A percentile compares a stretch with the other conserved stretches of the same genome.
Conservation (phyloP, 1,140 invertebrate genomes). For the Ephestia elutella region DNA sequence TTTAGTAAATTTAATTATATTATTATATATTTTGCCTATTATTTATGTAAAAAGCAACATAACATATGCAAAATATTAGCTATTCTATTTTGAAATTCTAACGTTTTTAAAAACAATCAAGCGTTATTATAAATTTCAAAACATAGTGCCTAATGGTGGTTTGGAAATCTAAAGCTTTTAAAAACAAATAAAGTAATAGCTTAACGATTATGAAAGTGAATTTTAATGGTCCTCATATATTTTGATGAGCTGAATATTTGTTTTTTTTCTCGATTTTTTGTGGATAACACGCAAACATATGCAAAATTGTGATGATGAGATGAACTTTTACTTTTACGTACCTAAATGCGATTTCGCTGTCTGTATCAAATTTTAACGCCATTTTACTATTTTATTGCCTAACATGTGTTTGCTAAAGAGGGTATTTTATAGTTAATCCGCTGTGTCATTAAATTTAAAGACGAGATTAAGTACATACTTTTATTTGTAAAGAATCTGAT, state of each 20-base stretch:
- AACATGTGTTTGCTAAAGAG: conserved; percentile 4
- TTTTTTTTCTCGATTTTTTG: not conserved
- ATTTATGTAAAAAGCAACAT: too few relatives aligned
- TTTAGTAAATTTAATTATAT: too few relatives aligned
- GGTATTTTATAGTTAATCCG: too few relatives aligned
- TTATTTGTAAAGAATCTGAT: too few relatives aligned
- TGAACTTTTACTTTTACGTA: not conserved
- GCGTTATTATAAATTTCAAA: not conserved
- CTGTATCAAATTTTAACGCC: not conserved
- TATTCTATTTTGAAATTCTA: not conserved
- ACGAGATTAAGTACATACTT: too few relatives aligned
- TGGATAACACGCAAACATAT: not conserved
- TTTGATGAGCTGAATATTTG: not conserved
- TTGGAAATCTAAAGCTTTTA: too few relatives aligned
- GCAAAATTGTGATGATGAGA: not conserved
- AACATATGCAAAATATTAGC: too few relatives aligned
- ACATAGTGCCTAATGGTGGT: too few relatives aligned
- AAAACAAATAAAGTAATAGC: too few relatives aligned
- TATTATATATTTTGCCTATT: too few relatives aligned
- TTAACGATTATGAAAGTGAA: not conserved
- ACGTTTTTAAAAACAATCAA: not conserved
- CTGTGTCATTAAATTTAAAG: too few relatives aligned
- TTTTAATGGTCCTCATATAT: not conserved
- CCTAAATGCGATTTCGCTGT: conserved; percentile 1
- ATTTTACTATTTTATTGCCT: conserved; percentile 9